phyloP scores from a whole-genome alignment of 2,797 vertebrate species.

The Chelmon rostratus region DNA sequence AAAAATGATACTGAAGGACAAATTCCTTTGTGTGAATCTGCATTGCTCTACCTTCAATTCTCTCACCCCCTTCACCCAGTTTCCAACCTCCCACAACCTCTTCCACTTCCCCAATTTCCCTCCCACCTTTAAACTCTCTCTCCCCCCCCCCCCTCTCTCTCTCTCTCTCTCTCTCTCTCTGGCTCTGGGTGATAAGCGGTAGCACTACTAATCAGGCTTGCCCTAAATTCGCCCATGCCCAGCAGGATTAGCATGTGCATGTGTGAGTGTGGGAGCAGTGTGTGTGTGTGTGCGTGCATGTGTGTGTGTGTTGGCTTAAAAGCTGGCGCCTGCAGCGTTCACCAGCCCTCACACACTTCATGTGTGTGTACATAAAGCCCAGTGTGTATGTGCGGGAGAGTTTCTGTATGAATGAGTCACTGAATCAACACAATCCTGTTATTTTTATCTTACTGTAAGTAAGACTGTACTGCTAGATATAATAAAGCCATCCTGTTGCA shows the following conservation, averaged over 20 bases:
- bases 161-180: constrained; percentile 56
- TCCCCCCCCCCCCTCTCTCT: constrained; percentile 10
- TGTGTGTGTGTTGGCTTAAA: constrained; percentile 58
- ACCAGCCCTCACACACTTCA: constrained; percentile 37
- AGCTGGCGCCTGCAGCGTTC: constrained; percentile 49
- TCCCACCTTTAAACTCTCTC: constrained; percentile 26
- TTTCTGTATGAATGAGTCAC: constrained; percentile 63
- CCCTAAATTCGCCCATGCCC: constrained; percentile 86
- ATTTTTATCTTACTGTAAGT: constrained; percentile 67
- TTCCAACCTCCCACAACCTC: constrained; percentile 51
- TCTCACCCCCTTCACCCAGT: constrained; percentile 25
- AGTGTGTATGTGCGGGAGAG: constrained; percentile 44
- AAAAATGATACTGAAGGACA: background rate
- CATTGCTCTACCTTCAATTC: constrained; percentile 24
- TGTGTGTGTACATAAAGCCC: constrained; percentile 49
- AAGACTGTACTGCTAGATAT: constrained; percentile 42
- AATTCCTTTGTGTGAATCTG: constrained; percentile 30
- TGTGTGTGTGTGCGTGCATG: constrained; percentile 42
- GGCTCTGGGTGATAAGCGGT: constrained; percentile 82
- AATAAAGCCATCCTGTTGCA: constrained; percentile 31
- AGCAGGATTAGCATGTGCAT: constrained; percentile 80
- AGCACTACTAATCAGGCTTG: constrained; percentile 88
- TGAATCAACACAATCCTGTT: constrained; percentile 55
- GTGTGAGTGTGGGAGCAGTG: constrained; percentile 15
- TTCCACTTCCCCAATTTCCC: constrained; percentile 34